Evolutionary conservation across 2,888 invertebrate species (phyloP), one percentile per base, ranked within the genome.

Genomic region (Tenodera sinensis): DNA sequence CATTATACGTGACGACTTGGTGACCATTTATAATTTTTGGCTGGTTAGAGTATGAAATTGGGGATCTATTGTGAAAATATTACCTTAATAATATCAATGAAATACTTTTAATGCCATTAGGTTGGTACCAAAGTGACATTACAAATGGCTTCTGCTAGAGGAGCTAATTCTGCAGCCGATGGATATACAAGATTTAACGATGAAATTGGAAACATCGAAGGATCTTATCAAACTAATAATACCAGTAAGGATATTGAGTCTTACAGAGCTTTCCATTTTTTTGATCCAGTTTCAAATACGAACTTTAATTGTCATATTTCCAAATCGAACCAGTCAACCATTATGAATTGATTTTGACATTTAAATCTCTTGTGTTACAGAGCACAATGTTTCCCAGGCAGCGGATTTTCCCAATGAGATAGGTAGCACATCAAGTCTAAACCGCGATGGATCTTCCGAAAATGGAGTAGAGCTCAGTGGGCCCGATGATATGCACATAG

Each of bases 171-270:
- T 92, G 93, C 93, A 91, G 94, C 95, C 92, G 95, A 95, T 92
- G 95, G 95, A 90, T 95, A 95, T 93, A 95, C 95, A 93, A 94
- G 95, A 92, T 95, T 96, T 92, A 94, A 95, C 93, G 95, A 95
- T 93, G 95, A 95, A 91, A 91, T 92, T 34, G 93, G 93, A 89
- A 91, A 91, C 87, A 84, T 90, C 81, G 93, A 93, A 91, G 92
- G 92, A 88, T 94, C 95, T 92, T 96, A 95, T 93, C 95, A 95
- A 92, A 95, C 95, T 91, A 95, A 95, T 92, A 94, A 94, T 92
- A 92, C 94, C 93, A 95, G 95, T 95, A 94, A 95, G 95, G 12
- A n/a, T 34, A 34, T 28, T 71, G 6, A 71, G 20, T 89, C 28
- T 83, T 87, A n/a, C 28, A 84, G 15, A 6, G 8, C 84, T 28